Evolutionary conservation across 2,888 invertebrate species (phyloP).

Genomic region (Zygaena filipendulae): DNA sequence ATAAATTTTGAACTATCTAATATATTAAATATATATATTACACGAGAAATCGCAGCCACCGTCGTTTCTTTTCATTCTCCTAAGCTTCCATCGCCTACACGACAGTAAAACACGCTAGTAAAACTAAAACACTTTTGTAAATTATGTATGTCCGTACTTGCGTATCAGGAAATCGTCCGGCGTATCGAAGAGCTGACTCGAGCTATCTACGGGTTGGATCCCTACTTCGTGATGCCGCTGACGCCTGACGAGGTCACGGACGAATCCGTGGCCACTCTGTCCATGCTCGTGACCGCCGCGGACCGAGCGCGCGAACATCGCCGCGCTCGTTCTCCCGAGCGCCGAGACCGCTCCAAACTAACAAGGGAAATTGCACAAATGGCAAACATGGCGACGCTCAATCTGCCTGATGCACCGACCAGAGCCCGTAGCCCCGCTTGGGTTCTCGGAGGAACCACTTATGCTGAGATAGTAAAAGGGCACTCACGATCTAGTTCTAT

Average conservation of each 20-base stretch:
- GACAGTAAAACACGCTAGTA: conserved; percentile 23
- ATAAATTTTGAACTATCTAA: conserved; percentile 37
- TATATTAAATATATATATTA: conserved; percentile 38
- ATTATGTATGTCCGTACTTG: conserved; percentile 65
- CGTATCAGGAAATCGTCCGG: conserved; percentile 77
- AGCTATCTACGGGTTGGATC: conserved; percentile 80
- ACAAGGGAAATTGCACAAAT: neutral
- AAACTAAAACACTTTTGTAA: conserved; percentile 45
- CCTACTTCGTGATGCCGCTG: conserved; percentile 72
- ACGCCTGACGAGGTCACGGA: conserved; percentile 75
- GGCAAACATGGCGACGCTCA: conserved; percentile 26
- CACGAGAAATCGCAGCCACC: conserved; percentile 47
- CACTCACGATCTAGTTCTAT: conserved; percentile 44
- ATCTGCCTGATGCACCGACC: conserved; percentile 17
- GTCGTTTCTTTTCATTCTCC: conserved; percentile 49
- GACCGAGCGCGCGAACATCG: conserved; percentile 41
- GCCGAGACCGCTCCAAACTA: conserved; percentile 25
- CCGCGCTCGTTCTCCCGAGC: conserved; percentile 62
- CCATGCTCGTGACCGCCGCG: conserved; percentile 39
- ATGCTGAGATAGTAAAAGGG: conserved; percentile 84
- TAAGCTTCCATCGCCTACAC: conserved; percentile 25
- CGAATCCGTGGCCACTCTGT: conserved; percentile 66
- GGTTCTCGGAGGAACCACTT: conserved; percentile 78
- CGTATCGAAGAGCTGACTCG: conserved; percentile 78
- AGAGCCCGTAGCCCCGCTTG: conserved; percentile 79